These are phyloP conservation scores for Hydrozoanthus tunicans DNA, from an alignment of 64 coral and sea anemone species.

Conservation along the genomic window DNA sequence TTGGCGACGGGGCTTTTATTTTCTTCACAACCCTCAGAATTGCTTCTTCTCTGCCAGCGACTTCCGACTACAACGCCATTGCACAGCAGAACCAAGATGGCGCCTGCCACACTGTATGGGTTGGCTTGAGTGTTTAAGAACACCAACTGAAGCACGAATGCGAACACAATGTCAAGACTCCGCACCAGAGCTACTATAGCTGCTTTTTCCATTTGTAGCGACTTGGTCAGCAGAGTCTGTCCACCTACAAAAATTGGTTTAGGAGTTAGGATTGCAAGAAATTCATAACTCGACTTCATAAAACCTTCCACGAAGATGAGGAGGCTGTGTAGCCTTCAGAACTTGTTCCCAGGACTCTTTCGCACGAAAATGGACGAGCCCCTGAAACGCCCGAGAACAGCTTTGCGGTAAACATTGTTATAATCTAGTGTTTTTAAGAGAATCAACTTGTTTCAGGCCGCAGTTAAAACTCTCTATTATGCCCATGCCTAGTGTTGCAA, in stretches of 20 bases:
- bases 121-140: conserved; percentile 87
- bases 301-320: too few relatives aligned
- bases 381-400: too few relatives aligned
- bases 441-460: too few relatives aligned
- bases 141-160: conserved; percentile 85
- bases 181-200: conserved; percentile 89
- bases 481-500: too few relatives aligned
- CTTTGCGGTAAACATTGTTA: too few relatives aligned
- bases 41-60: conserved; percentile 20
- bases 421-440: too few relatives aligned
- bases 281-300: too few relatives aligned
- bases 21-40: background rate
- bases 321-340: too few relatives aligned
- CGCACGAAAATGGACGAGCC: too few relatives aligned
- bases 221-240: conserved; percentile 85
- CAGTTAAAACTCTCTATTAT: too few relatives aligned
- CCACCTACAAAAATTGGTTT: conserved; percentile 55
- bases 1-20: background rate
- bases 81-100: conserved; percentile 69
- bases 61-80: conserved; percentile 68
- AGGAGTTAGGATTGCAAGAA: too few relatives aligned
- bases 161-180: conserved; percentile 92
- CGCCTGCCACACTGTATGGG: conserved; percentile 80
- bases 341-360: too few relatives aligned
- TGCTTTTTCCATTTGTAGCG: conserved; percentile 80